Conservation (phyloP, 2,888 invertebrate genomes). For the Drosophila cracens region DNA sequence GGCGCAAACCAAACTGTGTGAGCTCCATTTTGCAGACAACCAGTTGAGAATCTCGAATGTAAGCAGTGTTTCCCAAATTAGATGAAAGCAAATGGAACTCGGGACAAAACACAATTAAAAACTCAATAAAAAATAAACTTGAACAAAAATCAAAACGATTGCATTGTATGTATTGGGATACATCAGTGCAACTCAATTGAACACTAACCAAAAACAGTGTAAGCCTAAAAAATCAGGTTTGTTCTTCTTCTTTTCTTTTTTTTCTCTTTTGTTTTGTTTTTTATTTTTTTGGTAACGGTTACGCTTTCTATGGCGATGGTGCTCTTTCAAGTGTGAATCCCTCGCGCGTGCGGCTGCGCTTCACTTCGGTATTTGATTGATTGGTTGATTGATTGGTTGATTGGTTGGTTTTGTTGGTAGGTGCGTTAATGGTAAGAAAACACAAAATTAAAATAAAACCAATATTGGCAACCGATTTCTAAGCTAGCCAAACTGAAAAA, state of each 20-base stretch:
- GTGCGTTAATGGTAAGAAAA: slow-evolving; percentile 74
- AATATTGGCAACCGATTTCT: slow-evolving; percentile 65
- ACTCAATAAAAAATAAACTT: slow-evolving; percentile 25
- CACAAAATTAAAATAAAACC: slow-evolving; percentile 55
- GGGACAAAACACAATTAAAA: slow-evolving; percentile 19
- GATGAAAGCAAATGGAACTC: slow-evolving; percentile 25
- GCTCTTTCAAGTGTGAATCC: slow-evolving; percentile 88
- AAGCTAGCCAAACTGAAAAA: slow-evolving; percentile 52
- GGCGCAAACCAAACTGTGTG: slow-evolving; percentile 24
- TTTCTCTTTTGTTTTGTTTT: neutral
- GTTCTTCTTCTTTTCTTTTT: slow-evolving; percentile 35
- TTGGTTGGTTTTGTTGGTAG: slow-evolving; percentile 50
- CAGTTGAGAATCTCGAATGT: slow-evolving; percentile 1
- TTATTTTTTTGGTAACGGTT: slow-evolving; percentile 26
- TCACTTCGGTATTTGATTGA: slow-evolving; percentile 86
- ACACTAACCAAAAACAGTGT: slow-evolving; percentile 67
- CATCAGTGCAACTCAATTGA: slow-evolving; percentile 28
- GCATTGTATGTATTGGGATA: slow-evolving; percentile 2
- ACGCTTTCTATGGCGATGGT: slow-evolving; percentile 85
- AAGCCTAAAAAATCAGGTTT: slow-evolving; percentile 46
- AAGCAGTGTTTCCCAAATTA: neutral
- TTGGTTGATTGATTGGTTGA: slow-evolving; percentile 15
- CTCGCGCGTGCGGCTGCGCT: slow-evolving; percentile 92
- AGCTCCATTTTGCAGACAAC: slow-evolving; percentile 39
- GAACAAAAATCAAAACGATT: slow-evolving; percentile 42